Evolutionary conservation across 2,888 invertebrate species (phyloP), one percentile per base, ranked within the genome.

Genomic region (Heliconius ismenius): DNA sequence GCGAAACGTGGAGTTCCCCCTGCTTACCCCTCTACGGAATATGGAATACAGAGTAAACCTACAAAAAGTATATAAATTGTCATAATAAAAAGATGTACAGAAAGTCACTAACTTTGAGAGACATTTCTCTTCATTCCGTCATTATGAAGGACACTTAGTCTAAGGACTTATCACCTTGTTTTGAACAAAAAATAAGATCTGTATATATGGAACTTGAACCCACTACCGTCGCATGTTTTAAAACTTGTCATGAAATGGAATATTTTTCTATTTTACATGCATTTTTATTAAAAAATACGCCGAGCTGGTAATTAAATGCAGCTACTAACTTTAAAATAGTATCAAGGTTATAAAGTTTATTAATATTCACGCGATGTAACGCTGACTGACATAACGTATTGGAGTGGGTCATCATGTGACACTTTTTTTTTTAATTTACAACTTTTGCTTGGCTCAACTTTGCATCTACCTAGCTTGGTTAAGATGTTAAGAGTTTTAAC

Each of bases 301-400:
- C 24, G 9, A 24, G 21, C 43, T 39, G 7, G 18, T 62, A 73
- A 32, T 39, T 63, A 26, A 39, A 60, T 62, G 62, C 43, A 73
- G 36, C 18, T 21, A 62, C 18, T 26, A n/a, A n/a, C n/a, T 54
- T 26, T 65, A 76, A 75, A 73, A 68, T 68, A 78, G 73, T 64
- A 58, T 65, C 78, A 78, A 79, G 78, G 79, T 74, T 75, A 68
- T 2, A 76, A 4, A 13, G 13, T 9, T 65, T 75, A 75, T 74
- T 77, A 68, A 73, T 75, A 77, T 74, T 78, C 77, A 67, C 36
- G 21, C 65, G 68, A 60, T 72, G 73, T 63, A 77, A 68, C 13
- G 54, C 54, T 74, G 49, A 74, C 69, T 74, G 49, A 74, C 70
- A 72, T 73, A 76, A 76, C 65, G n/a, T 36, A 21, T 32, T 67